Conservation (phyloP, 2,113 vertebrate species). For the Bufo bufo region DNA sequence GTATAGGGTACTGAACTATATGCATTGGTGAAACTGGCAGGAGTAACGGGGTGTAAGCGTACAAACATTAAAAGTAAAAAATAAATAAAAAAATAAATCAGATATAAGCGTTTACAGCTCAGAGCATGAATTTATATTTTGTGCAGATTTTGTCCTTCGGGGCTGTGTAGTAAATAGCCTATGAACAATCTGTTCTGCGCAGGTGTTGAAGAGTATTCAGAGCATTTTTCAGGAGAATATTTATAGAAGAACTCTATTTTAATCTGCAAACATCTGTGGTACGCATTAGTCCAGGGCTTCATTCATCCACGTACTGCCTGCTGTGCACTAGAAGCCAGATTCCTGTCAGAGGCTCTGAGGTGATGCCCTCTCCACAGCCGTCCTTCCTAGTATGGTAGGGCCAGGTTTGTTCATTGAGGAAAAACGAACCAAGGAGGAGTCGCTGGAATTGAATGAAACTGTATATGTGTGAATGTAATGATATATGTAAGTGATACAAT, state of each 20-base stretch:
- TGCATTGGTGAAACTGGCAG: not conserved
- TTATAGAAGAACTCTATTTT: not conserved
- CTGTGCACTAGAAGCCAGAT: too few species aligned
- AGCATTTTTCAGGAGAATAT: conserved; percentile 8
- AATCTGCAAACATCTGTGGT: not conserved
- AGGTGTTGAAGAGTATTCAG: not conserved
- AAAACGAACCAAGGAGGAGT: too few species aligned
- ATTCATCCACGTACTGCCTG: not conserved
- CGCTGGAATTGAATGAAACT: too few species aligned
- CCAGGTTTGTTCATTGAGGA: too few species aligned
- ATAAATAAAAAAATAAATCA: not conserved
- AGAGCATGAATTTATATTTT: not conserved
- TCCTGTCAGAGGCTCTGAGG: not conserved
- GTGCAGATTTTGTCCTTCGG: not conserved
- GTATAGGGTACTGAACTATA: not conserved
- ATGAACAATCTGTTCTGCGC: not conserved
- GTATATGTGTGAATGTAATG: too few species aligned
- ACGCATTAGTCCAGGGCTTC: not conserved
- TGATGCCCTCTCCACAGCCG: too few species aligned
- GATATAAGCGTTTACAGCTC: not conserved
- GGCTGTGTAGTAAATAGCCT: not conserved
- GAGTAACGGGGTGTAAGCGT: too few species aligned
- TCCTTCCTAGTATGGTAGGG: too few species aligned
- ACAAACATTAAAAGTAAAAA: too few species aligned
- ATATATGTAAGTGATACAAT: too few species aligned